phyloP scores from a whole-genome alignment of 2,797 vertebrate genomes.

The Manis javanica region DNA sequence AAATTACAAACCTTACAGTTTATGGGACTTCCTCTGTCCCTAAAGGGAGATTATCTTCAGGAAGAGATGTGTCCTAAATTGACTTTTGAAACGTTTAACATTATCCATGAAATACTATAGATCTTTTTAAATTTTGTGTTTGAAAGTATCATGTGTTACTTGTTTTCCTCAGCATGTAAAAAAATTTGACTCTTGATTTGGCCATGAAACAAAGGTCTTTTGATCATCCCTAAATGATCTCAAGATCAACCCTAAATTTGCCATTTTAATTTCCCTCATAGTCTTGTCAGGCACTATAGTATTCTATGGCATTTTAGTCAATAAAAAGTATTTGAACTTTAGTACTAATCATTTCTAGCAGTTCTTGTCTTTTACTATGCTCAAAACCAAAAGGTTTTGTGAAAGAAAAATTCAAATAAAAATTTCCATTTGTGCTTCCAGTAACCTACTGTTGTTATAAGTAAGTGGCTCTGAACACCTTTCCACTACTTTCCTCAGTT shows the following conservation, averaged over 20 bases:
- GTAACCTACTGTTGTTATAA: neutral
- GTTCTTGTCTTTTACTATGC: neutral
- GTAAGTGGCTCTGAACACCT: neutral
- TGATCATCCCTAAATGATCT: neutral
- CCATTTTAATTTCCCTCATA: neutral
- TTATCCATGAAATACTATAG: neutral
- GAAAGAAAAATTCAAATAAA: neutral
- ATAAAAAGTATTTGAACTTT: constrained; percentile 13
- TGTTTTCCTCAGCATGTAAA: constrained; percentile 27
- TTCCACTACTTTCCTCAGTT: neutral
- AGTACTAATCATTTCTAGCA: neutral
- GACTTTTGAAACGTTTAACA: constrained; percentile 47
- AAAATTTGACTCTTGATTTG: neutral
- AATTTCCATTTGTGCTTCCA: neutral
- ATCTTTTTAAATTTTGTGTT: constrained; percentile 28
- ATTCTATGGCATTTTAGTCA: constrained; percentile 24
- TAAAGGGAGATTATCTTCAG: constrained; percentile 7
- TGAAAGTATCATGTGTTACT: neutral
- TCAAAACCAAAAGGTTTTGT: neutral
- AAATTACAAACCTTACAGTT: neutral
- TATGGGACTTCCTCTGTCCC: neutral
- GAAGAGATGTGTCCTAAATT: neutral
- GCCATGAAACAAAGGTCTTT: neutral
- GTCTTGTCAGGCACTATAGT: neutral
- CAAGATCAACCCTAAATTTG: neutral